These are phyloP conservation scores for Sula dactylatra DNA, from an alignment of 2,113 vertebrate genomes.

Conservation along the genomic window DNA sequence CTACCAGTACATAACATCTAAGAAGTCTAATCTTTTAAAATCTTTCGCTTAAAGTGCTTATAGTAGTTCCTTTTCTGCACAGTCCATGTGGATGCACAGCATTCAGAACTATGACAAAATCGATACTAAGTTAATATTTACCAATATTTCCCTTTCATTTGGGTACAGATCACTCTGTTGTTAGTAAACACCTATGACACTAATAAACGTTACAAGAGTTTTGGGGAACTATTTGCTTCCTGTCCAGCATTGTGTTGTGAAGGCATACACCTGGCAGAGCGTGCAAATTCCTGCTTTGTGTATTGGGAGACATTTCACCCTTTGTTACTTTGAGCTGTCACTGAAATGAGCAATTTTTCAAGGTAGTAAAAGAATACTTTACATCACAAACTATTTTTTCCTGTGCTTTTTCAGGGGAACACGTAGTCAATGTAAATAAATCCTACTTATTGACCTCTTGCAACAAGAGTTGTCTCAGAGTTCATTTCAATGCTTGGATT, in stretches of 20 bases:
- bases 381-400: background rate
- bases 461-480: background rate
- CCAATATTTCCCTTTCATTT: background rate
- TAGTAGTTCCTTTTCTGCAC: background rate
- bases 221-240: background rate
- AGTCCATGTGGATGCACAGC: background rate
- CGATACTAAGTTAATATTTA: background rate
- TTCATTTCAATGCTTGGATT: background rate
- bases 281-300: background rate
- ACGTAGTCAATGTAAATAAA: background rate
- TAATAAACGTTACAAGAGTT: background rate
- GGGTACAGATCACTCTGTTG: background rate
- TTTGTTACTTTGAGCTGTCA: background rate
- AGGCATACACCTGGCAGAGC: background rate
- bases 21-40: background rate
- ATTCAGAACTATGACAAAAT: background rate
- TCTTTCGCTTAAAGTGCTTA: background rate
- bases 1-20: background rate
- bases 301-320: background rate
- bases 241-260: background rate
- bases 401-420: background rate
- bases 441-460: background rate
- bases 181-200: background rate
- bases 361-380: background rate
- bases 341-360: background rate